Evolutionary conservation across 2,113 vertebrate species (phyloP).

Genomic region (Lepisosteus osseus): DNA sequence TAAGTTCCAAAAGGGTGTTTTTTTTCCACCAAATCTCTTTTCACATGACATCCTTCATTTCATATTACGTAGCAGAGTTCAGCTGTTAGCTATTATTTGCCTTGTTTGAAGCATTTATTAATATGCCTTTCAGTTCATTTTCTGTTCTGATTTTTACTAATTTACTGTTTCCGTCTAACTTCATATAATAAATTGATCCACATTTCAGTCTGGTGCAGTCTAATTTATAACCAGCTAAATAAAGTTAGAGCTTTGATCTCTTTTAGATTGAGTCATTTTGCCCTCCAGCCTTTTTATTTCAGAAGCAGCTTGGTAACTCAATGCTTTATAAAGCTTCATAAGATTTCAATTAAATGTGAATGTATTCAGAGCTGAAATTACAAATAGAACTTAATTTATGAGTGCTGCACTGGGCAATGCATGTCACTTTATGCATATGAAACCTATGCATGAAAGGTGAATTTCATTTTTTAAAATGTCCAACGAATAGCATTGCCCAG

Average conservation of each 20-base stretch:
- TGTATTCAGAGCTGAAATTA: conserved; percentile 66
- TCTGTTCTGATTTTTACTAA: conserved; percentile 53
- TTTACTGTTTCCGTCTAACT: conserved; percentile 59
- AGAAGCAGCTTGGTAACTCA: conserved; percentile 28
- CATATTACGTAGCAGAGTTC: conserved; percentile 31
- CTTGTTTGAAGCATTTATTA: conserved; percentile 42
- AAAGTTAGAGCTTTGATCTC: conserved; percentile 44
- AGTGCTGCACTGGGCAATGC: conserved; percentile 18
- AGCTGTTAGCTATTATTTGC: conserved; percentile 45
- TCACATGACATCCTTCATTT: conserved; percentile 44
- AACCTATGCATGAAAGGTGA: conserved; percentile 34
- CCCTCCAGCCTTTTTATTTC: conserved; percentile 17
- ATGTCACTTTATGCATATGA: conserved; percentile 33
- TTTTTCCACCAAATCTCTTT: too few relatives aligned
- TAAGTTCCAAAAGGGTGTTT: background rate
- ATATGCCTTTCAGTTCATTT: conserved; percentile 56
- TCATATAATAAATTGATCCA: conserved; percentile 75
- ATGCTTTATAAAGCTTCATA: conserved; percentile 29
- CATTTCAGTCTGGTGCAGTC: conserved; percentile 53
- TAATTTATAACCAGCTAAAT: conserved; percentile 59
- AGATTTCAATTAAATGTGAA: conserved; percentile 52
- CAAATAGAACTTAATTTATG: conserved; percentile 4
- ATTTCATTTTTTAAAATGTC: conserved; percentile 21
- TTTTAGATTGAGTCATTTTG: conserved; percentile 49
- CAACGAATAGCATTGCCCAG: background rate